A percentile compares a stretch with the other conserved stretches of the same genome.
Conservation (phyloP, 2,888 invertebrate species). For the Phengaris arion region DNA sequence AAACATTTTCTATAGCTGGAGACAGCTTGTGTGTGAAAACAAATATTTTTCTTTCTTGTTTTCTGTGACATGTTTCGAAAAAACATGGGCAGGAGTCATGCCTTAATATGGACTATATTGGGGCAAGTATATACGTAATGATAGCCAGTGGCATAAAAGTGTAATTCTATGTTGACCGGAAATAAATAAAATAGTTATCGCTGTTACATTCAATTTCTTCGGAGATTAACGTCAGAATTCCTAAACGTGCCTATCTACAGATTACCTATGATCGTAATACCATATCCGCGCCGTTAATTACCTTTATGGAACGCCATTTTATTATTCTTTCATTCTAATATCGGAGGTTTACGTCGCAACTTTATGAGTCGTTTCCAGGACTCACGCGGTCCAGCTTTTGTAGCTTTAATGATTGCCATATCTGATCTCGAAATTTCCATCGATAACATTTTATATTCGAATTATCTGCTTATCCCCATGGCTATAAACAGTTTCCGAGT, state of each 20-base stretch:
- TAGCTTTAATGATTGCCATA: slow-evolving; percentile 56
- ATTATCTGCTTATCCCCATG: slow-evolving; percentile 18
- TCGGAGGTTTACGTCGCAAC: slow-evolving; percentile 53
- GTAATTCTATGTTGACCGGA: too few relatives aligned
- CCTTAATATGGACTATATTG: too few relatives aligned
- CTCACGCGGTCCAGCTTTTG: slow-evolving; percentile 54
- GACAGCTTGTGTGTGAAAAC: too few relatives aligned
- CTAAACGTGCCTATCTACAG: not conserved
- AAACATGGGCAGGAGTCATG: too few relatives aligned
- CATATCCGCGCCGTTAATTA: slow-evolving; percentile 44
- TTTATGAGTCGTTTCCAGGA: slow-evolving; percentile 56
- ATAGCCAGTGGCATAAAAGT: too few relatives aligned
- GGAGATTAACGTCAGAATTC: not conserved
- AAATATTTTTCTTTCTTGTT: too few relatives aligned
- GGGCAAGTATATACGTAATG: too few relatives aligned
- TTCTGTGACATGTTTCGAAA: too few relatives aligned
- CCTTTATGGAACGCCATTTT: slow-evolving; percentile 47
- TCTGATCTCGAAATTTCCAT: slow-evolving; percentile 40
- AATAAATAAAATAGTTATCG: too few relatives aligned
- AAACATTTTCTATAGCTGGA: too few relatives aligned
- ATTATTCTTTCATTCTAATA: slow-evolving; percentile 55
- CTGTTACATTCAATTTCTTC: not conserved
- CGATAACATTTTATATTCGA: slow-evolving; percentile 29
- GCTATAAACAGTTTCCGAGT: slow-evolving; percentile 23
- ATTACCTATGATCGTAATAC: slow-evolving; percentile 36